Evolutionary conservation across 1,140 invertebrate genomes (phyloP).

Genomic region (Psilanteris sp.): DNA sequence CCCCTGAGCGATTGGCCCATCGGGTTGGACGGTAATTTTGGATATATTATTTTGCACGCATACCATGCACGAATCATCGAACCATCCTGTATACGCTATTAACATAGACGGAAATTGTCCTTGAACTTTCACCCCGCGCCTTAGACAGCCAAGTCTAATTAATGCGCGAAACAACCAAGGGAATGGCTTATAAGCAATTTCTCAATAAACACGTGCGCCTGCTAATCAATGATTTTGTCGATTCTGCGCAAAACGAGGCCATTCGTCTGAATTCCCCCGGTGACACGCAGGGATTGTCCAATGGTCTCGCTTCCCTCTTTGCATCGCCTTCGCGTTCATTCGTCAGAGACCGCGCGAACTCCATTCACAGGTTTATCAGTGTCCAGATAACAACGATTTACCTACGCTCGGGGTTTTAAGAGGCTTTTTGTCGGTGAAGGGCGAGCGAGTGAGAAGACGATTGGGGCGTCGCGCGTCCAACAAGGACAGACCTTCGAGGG

Average conservation of each 20-base stretch:
- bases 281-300: slow-evolving; percentile 37
- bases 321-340: slow-evolving; percentile 69
- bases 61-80: too few relatives aligned
- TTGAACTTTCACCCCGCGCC: too few relatives aligned
- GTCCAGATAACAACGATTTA: slow-evolving; percentile 81
- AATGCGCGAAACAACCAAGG: too few relatives aligned
- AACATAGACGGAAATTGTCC: too few relatives aligned
- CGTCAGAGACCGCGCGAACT: slow-evolving; percentile 71
- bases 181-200: slow-evolving; percentile 1
- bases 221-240: slow-evolving; percentile 46
- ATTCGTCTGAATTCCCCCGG: slow-evolving; percentile 47
- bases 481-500: slow-evolving; percentile 54
- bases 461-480: slow-evolving; percentile 3
- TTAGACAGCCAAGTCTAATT: slow-evolving; percentile 9
- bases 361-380: slow-evolving; percentile 80
- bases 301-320: slow-evolving; percentile 62
- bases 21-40: slow-evolving; percentile 39
- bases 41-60: slow-evolving; percentile 52
- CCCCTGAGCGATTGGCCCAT: slow-evolving; percentile 35
- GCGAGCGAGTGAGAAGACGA: slow-evolving; percentile 48
- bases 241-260: slow-evolving; percentile 49
- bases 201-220: slow-evolving; percentile 25
- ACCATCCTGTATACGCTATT: too few relatives aligned
- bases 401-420: slow-evolving; percentile 73
- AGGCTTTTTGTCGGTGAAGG: slow-evolving; percentile 52